Conservation (phyloP, 2,113 vertebrate genomes). For the Calidris pygmaea region DNA sequence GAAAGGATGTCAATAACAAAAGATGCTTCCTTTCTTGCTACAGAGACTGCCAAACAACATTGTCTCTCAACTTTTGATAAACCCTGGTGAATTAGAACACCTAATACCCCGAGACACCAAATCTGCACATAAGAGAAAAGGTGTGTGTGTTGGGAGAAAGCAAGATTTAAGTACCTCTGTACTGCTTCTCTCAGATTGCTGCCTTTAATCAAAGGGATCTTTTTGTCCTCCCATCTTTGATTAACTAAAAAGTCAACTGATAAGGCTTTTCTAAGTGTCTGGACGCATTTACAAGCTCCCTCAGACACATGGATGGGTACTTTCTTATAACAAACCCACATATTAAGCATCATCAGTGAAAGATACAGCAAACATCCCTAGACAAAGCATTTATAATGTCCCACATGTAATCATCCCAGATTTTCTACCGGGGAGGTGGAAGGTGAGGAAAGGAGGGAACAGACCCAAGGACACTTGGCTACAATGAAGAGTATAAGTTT, state of each 20-base stretch:
- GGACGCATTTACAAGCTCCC: not conserved
- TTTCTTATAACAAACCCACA: not conserved
- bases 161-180: not conserved
- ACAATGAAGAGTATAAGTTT: not conserved
- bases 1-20: slow-evolving; percentile 76
- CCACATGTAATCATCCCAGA: not conserved
- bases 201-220: slow-evolving; percentile 11
- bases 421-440: not conserved
- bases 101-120: not conserved
- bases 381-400: not conserved
- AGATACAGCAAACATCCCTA: not conserved
- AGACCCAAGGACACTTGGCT: not conserved
- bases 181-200: not conserved
- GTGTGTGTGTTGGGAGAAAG: not conserved
- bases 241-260: not conserved
- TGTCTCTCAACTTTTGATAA: slow-evolving; percentile 60
- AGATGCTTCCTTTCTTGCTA: slow-evolving; percentile 72
- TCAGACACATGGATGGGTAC: not conserved
- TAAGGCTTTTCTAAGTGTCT: not conserved
- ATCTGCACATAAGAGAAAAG: slow-evolving; percentile 14
- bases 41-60: slow-evolving; percentile 68
- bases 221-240: not conserved
- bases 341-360: not conserved
- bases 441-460: not conserved
- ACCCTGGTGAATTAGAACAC: slow-evolving; percentile 50